Evolutionary conservation across 2,888 invertebrate genomes (phyloP).

Genomic region (Netelia melanura): DNA sequence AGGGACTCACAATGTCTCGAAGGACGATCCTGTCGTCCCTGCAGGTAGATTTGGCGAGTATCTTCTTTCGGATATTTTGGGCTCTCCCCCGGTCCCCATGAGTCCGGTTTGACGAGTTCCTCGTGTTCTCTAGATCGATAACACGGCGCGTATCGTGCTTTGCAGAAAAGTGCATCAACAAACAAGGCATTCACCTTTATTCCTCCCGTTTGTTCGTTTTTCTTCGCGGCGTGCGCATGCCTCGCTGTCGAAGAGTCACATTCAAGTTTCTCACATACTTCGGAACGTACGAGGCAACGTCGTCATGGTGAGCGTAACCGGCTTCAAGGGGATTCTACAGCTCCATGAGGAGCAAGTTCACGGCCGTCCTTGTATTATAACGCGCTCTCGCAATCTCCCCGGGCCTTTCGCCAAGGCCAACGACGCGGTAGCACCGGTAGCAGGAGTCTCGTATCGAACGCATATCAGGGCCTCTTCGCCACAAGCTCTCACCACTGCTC

Average conservation of each 20-base stretch:
- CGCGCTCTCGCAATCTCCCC: conserved; percentile 69
- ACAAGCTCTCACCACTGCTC: neutral
- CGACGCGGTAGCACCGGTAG: conserved; percentile 60
- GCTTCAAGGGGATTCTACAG: conserved; percentile 50
- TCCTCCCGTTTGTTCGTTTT: neutral
- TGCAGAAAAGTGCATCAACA: conserved; percentile 37
- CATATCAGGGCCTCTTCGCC: conserved; percentile 23
- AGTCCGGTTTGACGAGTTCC: conserved; percentile 81
- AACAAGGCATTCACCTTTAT: conserved; percentile 21
- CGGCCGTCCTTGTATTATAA: conserved; percentile 75
- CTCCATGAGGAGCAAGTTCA: conserved; percentile 78
- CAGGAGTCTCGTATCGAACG: neutral
- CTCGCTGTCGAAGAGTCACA: neutral
- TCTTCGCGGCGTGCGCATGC: neutral
- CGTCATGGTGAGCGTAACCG: conserved; percentile 35
- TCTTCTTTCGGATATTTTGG: conserved; percentile 74
- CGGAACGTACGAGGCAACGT: neutral
- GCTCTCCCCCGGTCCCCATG: conserved; percentile 61
- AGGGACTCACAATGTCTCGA: neutral
- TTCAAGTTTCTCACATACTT: neutral
- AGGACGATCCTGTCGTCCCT: conserved; percentile 3
- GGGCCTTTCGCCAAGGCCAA: conserved; percentile 72
- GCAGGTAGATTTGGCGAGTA: conserved; percentile 15
- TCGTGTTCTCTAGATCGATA: conserved; percentile 75
- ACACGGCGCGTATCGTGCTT: conserved; percentile 56